Evolutionary conservation across 1,140 invertebrate genomes (phyloP).

Genomic region (Metopolophium dirhodum): DNA sequence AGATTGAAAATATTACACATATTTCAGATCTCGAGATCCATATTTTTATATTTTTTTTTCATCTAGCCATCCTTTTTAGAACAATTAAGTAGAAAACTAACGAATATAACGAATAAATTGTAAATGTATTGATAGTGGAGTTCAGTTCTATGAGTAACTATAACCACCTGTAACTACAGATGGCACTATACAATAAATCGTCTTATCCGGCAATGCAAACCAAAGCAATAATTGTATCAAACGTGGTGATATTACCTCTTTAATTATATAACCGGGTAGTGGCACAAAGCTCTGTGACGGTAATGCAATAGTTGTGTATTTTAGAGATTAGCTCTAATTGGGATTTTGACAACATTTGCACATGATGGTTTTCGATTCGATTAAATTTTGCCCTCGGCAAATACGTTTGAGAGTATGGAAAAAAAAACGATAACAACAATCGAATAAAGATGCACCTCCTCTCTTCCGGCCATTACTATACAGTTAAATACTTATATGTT

Average conservation of each 20-base stretch:
- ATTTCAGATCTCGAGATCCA: neutral
- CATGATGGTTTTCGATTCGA: neutral
- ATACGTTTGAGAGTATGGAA: neutral
- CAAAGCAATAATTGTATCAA: neutral
- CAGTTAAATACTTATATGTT: neutral
- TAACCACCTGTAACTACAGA: neutral
- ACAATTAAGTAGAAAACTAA: neutral
- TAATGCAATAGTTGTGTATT: conserved; percentile 51
- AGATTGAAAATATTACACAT: neutral
- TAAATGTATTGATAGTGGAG: neutral
- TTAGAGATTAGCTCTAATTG: conserved; percentile 24
- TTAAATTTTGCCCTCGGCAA: neutral
- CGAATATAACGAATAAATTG: neutral
- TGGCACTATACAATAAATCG: neutral
- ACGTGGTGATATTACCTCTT: neutral
- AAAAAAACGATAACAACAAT: neutral
- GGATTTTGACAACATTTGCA: conserved; percentile 25
- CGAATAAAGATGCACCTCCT: neutral
- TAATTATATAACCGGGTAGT: neutral
- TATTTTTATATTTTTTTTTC: neutral
- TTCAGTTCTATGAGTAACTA: neutral
- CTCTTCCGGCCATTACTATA: neutral
- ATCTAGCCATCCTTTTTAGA: neutral
- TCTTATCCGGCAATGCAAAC: neutral
- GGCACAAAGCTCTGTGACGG: conserved; percentile 2